Percentiles rank a stretch among this genome's conserved stretches.
Evolutionary conservation across 2,888 invertebrate species (phyloP).

Genomic region (Seira ritae): DNA sequence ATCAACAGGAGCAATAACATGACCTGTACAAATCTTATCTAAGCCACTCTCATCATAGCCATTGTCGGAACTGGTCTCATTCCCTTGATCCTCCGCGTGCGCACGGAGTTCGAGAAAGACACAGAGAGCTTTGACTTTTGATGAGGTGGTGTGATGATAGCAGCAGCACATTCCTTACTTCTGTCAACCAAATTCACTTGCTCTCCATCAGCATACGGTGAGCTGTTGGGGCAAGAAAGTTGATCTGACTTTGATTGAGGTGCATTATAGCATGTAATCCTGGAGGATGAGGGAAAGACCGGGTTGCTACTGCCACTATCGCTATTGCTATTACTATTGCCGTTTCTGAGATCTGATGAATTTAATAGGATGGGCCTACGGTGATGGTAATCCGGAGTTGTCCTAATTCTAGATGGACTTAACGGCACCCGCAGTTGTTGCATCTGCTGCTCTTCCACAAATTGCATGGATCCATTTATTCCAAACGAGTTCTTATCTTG

Average conservation of each 20-base stretch:
- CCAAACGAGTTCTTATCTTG: background rate
- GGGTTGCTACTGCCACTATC: too few species aligned
- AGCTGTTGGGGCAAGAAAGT: constrained; percentile 37
- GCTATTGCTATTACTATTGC: too few species aligned
- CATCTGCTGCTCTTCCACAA: constrained; percentile 45
- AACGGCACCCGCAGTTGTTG: constrained; percentile 41
- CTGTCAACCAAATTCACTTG: constrained; percentile 49
- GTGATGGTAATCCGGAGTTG: constrained; percentile 72
- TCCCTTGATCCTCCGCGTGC: constrained; percentile 21
- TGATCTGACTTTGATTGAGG: constrained; percentile 27
- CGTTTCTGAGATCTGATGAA: constrained; percentile 74
- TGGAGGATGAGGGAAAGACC: constrained; percentile 37
- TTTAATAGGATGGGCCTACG: constrained; percentile 76
- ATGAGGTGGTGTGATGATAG: constrained; percentile 36
- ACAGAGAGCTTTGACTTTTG: constrained; percentile 71
- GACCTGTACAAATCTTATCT: constrained; percentile 52
- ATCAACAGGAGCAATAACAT: constrained; percentile 17
- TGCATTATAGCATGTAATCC: constrained; percentile 27
- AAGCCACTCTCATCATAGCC: constrained; percentile 50
- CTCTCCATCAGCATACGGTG: constrained; percentile 36
- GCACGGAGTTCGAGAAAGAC: constrained; percentile 72
- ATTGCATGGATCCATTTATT: background rate
- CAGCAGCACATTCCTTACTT: constrained; percentile 29
- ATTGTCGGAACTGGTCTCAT: constrained; percentile 55
- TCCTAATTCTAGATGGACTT: constrained; percentile 55